phyloP scores from a whole-genome alignment of 1,140 invertebrate genomes.

The Drosophila cardini region DNA sequence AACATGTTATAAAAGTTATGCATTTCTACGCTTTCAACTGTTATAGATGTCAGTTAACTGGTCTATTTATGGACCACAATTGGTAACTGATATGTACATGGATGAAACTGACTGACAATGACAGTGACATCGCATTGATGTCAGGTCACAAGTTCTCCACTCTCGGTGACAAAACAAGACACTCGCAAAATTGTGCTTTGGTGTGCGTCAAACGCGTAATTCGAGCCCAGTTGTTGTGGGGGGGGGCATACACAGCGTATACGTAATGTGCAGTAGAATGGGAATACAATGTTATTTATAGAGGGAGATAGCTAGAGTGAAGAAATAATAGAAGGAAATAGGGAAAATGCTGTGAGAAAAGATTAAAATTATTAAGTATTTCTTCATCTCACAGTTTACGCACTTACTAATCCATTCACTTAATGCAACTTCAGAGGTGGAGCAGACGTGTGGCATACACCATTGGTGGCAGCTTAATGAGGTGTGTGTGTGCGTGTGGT shows the following conservation, averaged over 20 bases:
- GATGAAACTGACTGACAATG: slow-evolving; percentile 21
- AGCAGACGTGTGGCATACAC: neutral
- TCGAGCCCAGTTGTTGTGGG: neutral
- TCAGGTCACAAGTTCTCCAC: slow-evolving; percentile 25
- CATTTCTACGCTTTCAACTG: slow-evolving; percentile 1
- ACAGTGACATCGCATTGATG: slow-evolving; percentile 28
- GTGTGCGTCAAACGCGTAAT: slow-evolving; percentile 21
- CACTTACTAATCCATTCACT: slow-evolving; percentile 5
- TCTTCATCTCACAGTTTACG: neutral
- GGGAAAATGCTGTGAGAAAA: neutral
- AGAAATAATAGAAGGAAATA: neutral
- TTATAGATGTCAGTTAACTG: neutral
- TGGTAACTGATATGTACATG: slow-evolving; percentile 15
- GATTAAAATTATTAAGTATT: slow-evolving; percentile 5
- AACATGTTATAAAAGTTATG: too few species aligned
- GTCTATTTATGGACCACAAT: neutral
- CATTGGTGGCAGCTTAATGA: slow-evolving; percentile 46
- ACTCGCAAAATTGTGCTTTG: slow-evolving; percentile 3
- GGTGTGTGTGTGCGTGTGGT: slow-evolving; percentile 14
- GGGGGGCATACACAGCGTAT: slow-evolving; percentile 26
- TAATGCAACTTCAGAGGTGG: neutral
- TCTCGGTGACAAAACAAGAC: too few species aligned
- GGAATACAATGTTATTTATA: neutral
- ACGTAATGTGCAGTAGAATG: slow-evolving; percentile 24
- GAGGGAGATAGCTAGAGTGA: neutral